Percentiles rank a stretch among this genome's conserved stretches.
These are phyloP conservation scores for Cecidostiba fungosa DNA, from an alignment of 2,888 invertebrate species.

Conservation along the genomic window DNA sequence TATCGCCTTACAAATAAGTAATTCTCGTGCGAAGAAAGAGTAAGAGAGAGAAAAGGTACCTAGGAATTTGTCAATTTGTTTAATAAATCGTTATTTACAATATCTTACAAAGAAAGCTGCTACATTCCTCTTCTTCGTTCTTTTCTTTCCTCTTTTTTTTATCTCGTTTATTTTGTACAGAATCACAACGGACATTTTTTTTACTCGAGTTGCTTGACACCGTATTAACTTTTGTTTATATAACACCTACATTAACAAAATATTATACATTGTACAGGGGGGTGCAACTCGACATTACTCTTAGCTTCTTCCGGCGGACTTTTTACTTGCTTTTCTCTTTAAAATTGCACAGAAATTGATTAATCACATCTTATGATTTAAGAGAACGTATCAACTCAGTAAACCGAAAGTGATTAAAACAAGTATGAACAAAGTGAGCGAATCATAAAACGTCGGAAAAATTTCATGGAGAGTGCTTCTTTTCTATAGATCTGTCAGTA, in stretches of 20 bases:
- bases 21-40: slow-evolving; percentile 72
- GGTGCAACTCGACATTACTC: slow-evolving; percentile 71
- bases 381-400: slow-evolving; percentile 45
- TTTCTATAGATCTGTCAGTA: slow-evolving; percentile 56
- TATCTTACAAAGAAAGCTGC: slow-evolving; percentile 80
- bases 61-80: slow-evolving; percentile 78
- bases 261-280: slow-evolving; percentile 78
- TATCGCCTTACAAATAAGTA: slow-evolving; percentile 70
- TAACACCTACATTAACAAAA: slow-evolving; percentile 77
- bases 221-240: slow-evolving; percentile 70
- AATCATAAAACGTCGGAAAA: slow-evolving; percentile 28
- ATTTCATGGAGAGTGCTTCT: slow-evolving; percentile 49
- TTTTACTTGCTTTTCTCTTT: slow-evolving; percentile 58
- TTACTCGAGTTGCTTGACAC: slow-evolving; percentile 66
- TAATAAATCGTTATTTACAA: slow-evolving; percentile 80
- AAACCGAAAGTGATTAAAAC: slow-evolving; percentile 27
- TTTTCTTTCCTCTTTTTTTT: slow-evolving; percentile 70
- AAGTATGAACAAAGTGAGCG: slow-evolving; percentile 39
- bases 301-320: slow-evolving; percentile 63
- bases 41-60: slow-evolving; percentile 73
- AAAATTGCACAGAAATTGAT: slow-evolving; percentile 50
- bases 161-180: slow-evolving; percentile 71
- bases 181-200: slow-evolving; percentile 69
- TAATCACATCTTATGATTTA: slow-evolving; percentile 38
- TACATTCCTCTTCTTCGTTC: slow-evolving; percentile 74